Evolutionary conservation across 2,888 invertebrate species (phyloP), one percentile per base, ranked within the genome.

Genomic region (Polyommatus iphigenia): DNA sequence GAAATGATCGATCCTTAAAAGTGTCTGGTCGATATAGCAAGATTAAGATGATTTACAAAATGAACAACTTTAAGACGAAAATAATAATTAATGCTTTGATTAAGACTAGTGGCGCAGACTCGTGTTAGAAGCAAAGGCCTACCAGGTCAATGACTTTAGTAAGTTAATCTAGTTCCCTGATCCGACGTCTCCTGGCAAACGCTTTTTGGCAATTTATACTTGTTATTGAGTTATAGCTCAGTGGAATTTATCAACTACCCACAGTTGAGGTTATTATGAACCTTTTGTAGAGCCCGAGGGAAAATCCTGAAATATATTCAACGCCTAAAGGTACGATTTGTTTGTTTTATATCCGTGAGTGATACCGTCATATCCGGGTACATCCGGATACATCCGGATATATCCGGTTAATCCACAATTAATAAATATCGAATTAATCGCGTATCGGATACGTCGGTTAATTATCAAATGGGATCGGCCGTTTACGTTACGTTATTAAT

Each of bases 391-490:
- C n/a, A 57, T 57, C 59, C 20, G 7, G n/a, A 20, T 59, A 10
- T 13, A 62, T 62, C 24, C 24, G 4, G 54, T 18, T 54, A 54
- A 54, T 18, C 62, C 62, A 62, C 24, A 62, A 62, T 72, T 41
- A 36, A 72, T 73, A 10, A 73, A 73, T 73, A 24, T 73, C 46
- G 13, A 73, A 20, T 73, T 73, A 73, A 73, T 73, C 6, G 20
- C 36, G 41, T 50, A 46, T 50, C 73, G 24, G 73, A 73, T 73
- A 46, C 10, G 73, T 46, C 13, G 73, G 20, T 73, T 46, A n/a
- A 73, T 73, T 46, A 73, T 73, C 41, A 72, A 46, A 20, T 72
- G 10, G 62, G 24, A 20, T 24, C 8, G 62, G 62, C 24, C 13
- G 10, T 62, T 20, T 62, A 3, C 24, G 62, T 13, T 59, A 59